phyloP scores from a whole-genome alignment of 1,140 invertebrate species.

The Scaptomyza montana region DNA sequence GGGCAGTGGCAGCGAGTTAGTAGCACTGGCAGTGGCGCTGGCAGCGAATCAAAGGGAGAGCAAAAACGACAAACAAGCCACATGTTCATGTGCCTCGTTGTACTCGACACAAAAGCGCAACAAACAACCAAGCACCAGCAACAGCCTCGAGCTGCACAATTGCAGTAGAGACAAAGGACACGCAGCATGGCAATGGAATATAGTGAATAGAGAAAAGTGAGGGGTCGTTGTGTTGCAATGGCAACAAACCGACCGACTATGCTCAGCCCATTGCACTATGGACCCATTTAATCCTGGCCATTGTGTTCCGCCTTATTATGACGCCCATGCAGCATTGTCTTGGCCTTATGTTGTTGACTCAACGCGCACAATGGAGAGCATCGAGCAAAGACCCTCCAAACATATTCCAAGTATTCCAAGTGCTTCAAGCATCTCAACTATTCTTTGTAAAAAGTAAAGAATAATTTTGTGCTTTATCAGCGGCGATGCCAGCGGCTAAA shows the following conservation, averaged over 20 bases:
- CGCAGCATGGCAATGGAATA: conserved; percentile 2
- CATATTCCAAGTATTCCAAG: conserved; percentile 10
- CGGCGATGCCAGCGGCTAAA: conserved; percentile 42
- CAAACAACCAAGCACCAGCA: conserved; percentile 53
- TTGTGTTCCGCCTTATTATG: conserved; percentile 76
- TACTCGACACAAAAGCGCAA: conserved; percentile 72
- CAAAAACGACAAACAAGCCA: conserved; percentile 59
- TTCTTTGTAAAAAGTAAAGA: conserved; percentile 15
- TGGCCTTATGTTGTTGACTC: conserved; percentile 58
- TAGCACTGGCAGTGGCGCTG: neutral
- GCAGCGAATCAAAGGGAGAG: conserved; percentile 4
- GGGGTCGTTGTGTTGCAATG: neutral
- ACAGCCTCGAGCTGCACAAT: conserved; percentile 50
- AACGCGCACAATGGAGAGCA: conserved; percentile 20
- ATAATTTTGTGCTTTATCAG: conserved; percentile 76
- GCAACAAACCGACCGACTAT: conserved; percentile 2
- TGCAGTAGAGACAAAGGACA: conserved; percentile 58
- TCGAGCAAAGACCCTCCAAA: neutral
- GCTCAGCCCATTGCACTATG: conserved; percentile 56
- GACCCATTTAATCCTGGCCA: conserved; percentile 74
- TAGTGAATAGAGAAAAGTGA: too few species aligned
- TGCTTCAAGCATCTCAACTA: conserved; percentile 2
- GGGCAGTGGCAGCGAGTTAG: conserved; percentile 32
- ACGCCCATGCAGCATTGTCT: conserved; percentile 56
- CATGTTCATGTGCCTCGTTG: conserved; percentile 50